Evolutionary conservation across 1,140 invertebrate species (phyloP), one percentile per base, ranked within the genome.

Genomic region (Neodiprion fabricii): DNA sequence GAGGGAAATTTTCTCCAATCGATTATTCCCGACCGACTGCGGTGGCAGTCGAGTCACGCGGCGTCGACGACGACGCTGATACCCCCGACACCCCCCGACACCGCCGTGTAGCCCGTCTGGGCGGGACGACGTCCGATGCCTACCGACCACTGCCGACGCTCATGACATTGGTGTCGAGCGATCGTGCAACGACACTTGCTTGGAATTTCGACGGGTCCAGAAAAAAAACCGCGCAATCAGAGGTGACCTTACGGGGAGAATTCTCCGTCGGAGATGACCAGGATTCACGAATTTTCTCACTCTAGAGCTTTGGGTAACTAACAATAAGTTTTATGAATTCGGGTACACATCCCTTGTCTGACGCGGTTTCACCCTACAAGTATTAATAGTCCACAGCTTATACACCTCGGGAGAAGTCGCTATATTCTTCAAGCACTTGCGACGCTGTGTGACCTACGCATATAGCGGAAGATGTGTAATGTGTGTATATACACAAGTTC

Each of bases 11-110:
- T 85, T 79, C 80, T 74, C 77, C 77, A 85, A 86, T 86, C 84
- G 84, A 86, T 86, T 84, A 85, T 84, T 85, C 75, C 79, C 79
- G 72, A 83, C 78, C 84, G 83, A 79, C 84, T 85, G 79, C 81
- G 80, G 76, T 79, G 78, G 77, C 77, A 80, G 78, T 78, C 84
- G 84, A 84, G 84, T 85, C 81, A 85, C 79, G 80, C 80, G 79
- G 84, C 78, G 78, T 81, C 76, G 75, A 61, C n/a, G 14, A 61
- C 50, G 7, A 21, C 48, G 61, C 9, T 5, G 14, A 9, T 14
- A 73, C 14, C 49, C 21, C 72, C 14, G 21, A 21, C 17, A 21
- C 17, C 17, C 17, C 17, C 17, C 17, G 17, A 21, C 28, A 40
- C 14, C 48, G 21, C 66, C 49, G 17, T 21, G 67, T 8, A 28